Conservation (phyloP, 2,888 invertebrate genomes). For the Epiblema foenella region DNA sequence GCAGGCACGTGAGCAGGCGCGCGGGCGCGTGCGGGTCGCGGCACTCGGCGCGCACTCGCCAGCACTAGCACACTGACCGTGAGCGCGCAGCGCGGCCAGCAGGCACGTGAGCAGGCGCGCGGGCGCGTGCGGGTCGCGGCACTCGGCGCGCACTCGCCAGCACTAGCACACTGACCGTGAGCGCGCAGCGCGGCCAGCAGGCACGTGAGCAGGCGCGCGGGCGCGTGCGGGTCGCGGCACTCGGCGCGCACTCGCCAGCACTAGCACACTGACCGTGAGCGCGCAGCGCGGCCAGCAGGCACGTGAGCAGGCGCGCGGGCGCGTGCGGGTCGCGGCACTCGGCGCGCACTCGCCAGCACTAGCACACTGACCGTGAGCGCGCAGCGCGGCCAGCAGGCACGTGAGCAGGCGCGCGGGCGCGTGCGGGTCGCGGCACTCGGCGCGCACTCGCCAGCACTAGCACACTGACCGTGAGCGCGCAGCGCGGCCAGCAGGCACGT, state of each 20-base stretch:
- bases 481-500: constrained; percentile 10
- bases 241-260: constrained; percentile 94
- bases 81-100: constrained; percentile 87
- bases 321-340: constrained; percentile 63
- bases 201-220: constrained; percentile 20
- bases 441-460: too few species aligned
- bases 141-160: too few species aligned
- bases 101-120: constrained; percentile 6
- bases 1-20: constrained; percentile 5
- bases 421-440: constrained; percentile 76
- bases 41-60: constrained; percentile 61
- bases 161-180: not conserved
- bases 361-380: too few species aligned
- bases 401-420: constrained; percentile 87
- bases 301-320: constrained; percentile 68
- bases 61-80: too few species aligned
- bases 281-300: constrained; percentile 86
- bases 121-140: not conserved
- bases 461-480: constrained; percentile 12
- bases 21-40: not conserved
- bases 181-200: constrained; percentile 18
- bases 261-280: constrained; percentile 88
- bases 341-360: constrained; percentile 67
- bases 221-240: constrained; percentile 27
- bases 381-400: too few species aligned